Conservation (phyloP, 2,888 invertebrate genomes). For the Chaetogeoica ovagalla region DNA sequence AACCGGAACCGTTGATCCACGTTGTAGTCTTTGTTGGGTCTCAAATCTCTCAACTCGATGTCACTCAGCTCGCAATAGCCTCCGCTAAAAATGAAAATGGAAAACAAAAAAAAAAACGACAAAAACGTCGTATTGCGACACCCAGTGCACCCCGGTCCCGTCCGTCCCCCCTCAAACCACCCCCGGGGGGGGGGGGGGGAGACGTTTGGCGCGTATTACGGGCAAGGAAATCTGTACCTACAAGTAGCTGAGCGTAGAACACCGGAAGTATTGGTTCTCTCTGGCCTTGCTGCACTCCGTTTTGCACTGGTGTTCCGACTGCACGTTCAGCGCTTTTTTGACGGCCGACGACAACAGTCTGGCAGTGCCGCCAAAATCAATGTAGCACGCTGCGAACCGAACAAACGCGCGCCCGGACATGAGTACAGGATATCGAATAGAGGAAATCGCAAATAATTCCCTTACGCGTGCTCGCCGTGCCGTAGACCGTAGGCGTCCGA, state of each 20-base stretch:
- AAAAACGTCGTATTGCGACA: neutral
- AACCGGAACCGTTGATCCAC: constrained; percentile 72
- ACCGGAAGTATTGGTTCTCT: constrained; percentile 67
- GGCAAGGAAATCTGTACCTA: constrained; percentile 58
- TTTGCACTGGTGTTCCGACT: constrained; percentile 71
- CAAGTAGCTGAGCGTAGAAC: constrained; percentile 77
- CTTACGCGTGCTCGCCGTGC: constrained; percentile 53
- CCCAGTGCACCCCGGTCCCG: neutral
- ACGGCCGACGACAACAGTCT: constrained; percentile 69
- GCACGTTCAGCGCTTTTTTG: constrained; percentile 68
- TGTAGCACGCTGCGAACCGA: constrained; percentile 70
- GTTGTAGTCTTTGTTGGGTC: constrained; percentile 73
- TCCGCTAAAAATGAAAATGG: constrained; percentile 55
- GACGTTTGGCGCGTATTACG: neutral
- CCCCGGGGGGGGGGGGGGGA: too few species aligned
- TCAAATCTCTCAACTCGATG: constrained; percentile 74
- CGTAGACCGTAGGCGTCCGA: constrained; percentile 49
- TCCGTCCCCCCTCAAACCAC: too few species aligned
- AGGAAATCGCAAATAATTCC: too few species aligned
- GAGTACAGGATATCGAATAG: too few species aligned
- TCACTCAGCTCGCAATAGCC: constrained; percentile 77
- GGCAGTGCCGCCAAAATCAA: constrained; percentile 77
- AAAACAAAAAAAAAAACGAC: too few species aligned
- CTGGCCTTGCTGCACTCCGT: constrained; percentile 68
- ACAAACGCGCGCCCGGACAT: too few species aligned